Conservation (phyloP, 2,888 invertebrate species). For the Automeris io region DNA sequence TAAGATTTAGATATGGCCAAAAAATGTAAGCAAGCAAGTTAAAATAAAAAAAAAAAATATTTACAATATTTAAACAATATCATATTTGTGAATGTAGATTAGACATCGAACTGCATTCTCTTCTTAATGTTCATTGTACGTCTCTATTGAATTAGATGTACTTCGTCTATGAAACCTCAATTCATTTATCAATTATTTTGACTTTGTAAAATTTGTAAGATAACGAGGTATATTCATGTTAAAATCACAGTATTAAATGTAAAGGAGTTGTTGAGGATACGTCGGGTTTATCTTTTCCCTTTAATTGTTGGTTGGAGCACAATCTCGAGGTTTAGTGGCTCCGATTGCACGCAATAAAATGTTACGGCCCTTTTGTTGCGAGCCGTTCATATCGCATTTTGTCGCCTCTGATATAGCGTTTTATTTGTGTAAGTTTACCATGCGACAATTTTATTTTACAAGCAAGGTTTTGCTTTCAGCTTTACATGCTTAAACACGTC, state of each 20-base stretch:
- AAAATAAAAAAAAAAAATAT: too few species aligned
- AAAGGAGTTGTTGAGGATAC: constrained; percentile 33
- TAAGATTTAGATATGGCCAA: too few species aligned
- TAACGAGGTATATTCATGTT: background rate
- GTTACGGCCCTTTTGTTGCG: constrained; percentile 55
- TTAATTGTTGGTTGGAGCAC: constrained; percentile 63
- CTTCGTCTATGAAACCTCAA: too few species aligned
- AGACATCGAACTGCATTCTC: too few species aligned
- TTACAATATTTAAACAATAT: too few species aligned
- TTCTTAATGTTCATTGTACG: too few species aligned
- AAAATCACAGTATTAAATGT: background rate
- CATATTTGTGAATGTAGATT: too few species aligned
- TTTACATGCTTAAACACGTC: background rate
- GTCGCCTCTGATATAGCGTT: constrained; percentile 30
- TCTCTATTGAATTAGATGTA: too few species aligned
- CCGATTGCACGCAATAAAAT: constrained; percentile 58
- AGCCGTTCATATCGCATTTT: constrained; percentile 35
- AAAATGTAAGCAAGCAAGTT: too few species aligned
- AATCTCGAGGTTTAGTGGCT: constrained; percentile 50
- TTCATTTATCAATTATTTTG: too few species aligned
- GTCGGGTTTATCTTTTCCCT: constrained; percentile 50
- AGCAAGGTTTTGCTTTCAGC: background rate
- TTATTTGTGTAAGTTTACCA: constrained; percentile 23
- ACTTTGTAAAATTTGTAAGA: too few species aligned
- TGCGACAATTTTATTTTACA: background rate